These are phyloP conservation scores for Salminus brasiliensis DNA, from an alignment of 2,113 vertebrate species.

Conservation along the genomic window DNA sequence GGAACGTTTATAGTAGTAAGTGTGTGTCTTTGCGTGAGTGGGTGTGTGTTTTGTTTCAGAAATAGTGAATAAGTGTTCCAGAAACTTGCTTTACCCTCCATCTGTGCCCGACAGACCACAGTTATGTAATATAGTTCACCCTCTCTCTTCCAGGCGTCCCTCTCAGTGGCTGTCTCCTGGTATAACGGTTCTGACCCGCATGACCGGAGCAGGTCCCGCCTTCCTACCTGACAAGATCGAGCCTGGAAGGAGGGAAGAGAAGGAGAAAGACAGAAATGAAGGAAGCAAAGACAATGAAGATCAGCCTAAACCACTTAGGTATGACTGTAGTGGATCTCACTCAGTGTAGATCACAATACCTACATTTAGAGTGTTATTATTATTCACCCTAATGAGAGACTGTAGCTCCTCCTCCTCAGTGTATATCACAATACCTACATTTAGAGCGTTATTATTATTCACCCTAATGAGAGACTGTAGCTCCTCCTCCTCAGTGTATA, in stretches of 20 bases:
- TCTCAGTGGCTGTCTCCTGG: constrained; percentile 89
- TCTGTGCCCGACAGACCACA: not conserved
- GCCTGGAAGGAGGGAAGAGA: constrained; percentile 44
- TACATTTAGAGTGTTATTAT: too few relatives aligned
- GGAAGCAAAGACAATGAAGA: constrained; percentile 59
- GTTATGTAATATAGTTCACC: not conserved
- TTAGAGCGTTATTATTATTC: too few relatives aligned
- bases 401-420: too few relatives aligned
- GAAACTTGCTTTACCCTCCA: not conserved
- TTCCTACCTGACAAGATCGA: constrained; percentile 58
- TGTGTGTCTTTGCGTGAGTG: not conserved
- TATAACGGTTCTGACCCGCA: constrained; percentile 73
- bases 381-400: too few relatives aligned
- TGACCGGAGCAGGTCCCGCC: constrained; percentile 64
- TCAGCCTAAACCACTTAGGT: constrained; percentile 73
- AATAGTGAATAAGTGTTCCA: not conserved
- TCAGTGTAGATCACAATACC: too few relatives aligned
- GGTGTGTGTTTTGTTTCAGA: not conserved
- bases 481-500: too few relatives aligned
- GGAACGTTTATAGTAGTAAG: not conserved
- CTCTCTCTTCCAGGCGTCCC: constrained; percentile 77
- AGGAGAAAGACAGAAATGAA: constrained; percentile 43
- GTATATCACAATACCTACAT: too few relatives aligned
- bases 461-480: too few relatives aligned
- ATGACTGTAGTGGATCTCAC: too few relatives aligned